Conservation (phyloP, 2,888 invertebrate genomes). For the Conomelus anceps region DNA sequence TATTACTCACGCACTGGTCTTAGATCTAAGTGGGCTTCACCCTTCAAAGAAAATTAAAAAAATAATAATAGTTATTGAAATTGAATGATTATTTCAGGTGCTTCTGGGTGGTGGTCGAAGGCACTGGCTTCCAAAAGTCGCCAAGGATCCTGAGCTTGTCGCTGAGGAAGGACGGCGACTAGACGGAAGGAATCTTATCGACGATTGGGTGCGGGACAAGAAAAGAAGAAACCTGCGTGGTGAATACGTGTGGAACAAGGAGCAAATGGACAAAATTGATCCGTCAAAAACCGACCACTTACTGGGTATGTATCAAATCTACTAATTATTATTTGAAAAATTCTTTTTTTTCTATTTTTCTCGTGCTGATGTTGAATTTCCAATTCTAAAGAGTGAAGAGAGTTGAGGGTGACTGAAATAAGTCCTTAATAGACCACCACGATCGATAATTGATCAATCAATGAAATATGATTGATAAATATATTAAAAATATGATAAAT, state of each 20-base stretch:
- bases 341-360: background rate
- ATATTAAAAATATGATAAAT: no score
- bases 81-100: constrained; percentile 48
- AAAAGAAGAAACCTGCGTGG: constrained; percentile 58
- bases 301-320: constrained; percentile 50
- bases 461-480: no score
- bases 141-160: constrained; percentile 60
- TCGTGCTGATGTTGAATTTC: no score
- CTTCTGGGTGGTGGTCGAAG: constrained; percentile 70
- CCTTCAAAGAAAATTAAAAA: background rate
- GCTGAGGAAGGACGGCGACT: constrained; percentile 63
- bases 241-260: constrained; percentile 65
- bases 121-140: constrained; percentile 65
- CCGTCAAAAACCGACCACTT: constrained; percentile 63
- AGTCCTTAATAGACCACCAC: no score
- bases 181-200: constrained; percentile 69
- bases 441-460: no score
- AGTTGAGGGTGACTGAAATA: no score
- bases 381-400: no score
- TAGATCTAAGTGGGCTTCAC: no score
- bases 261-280: constrained; percentile 62
- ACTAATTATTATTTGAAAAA: background rate
- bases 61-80: background rate
- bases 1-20: no score
- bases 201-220: constrained; percentile 71